Conservation (phyloP, 2,113 vertebrate species). For the Semnornis frantzii region DNA sequence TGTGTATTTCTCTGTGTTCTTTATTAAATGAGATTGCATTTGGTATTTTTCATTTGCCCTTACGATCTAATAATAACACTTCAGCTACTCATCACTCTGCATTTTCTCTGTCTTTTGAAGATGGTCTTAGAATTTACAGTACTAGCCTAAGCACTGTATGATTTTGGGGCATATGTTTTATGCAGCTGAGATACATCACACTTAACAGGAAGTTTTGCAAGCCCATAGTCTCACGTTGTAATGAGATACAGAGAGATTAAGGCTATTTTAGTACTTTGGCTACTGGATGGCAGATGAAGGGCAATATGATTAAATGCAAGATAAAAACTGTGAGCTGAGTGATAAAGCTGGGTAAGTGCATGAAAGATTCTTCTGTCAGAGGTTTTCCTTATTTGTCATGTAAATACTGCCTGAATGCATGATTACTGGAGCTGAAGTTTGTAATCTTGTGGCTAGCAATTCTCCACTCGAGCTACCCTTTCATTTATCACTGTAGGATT, state of each 20-base stretch:
- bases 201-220: conserved; percentile 55
- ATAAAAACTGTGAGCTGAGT: conserved; percentile 59
- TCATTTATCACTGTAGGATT: conserved; percentile 2
- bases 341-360: conserved; percentile 53
- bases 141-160: neutral
- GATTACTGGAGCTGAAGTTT: conserved; percentile 33
- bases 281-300: conserved; percentile 63
- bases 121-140: conserved; percentile 45
- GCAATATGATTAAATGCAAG: conserved; percentile 58
- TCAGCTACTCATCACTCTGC: neutral
- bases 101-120: conserved; percentile 39
- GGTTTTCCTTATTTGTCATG: conserved; percentile 55
- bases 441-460: conserved; percentile 7
- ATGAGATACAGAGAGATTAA: conserved; percentile 55
- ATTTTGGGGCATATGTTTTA: conserved; percentile 30
- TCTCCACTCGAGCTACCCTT: neutral
- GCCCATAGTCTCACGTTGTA: conserved; percentile 24
- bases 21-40: conserved; percentile 36
- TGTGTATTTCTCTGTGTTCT: conserved; percentile 10
- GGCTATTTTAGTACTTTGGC: conserved; percentile 49
- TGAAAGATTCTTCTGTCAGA: conserved; percentile 53
- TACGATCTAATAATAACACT: conserved; percentile 43
- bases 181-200: conserved; percentile 31
- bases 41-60: conserved; percentile 43
- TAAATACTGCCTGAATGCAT: conserved; percentile 46